phyloP scores from a whole-genome alignment of 2,888 invertebrate species.

The Drosophila mulleri region DNA sequence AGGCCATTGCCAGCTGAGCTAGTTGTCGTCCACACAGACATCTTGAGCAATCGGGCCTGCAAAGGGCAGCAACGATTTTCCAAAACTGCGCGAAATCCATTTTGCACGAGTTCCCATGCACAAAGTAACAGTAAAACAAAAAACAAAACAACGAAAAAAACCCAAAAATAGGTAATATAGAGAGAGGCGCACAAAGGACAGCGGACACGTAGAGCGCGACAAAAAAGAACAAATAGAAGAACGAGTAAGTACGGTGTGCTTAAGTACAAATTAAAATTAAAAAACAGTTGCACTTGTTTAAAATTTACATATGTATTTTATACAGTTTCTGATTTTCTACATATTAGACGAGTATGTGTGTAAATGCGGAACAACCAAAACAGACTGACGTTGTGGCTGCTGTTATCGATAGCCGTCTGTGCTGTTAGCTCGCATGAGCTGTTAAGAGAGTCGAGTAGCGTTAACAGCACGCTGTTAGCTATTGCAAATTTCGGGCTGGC shows the following conservation, averaged over 20 bases:
- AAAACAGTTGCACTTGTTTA: slow-evolving; percentile 28
- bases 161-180: not conserved
- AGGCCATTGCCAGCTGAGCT: slow-evolving; percentile 86
- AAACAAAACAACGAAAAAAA: slow-evolving; percentile 1
- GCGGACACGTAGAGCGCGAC: slow-evolving; percentile 17
- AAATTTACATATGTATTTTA: slow-evolving; percentile 53
- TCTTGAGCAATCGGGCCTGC: slow-evolving; percentile 50
- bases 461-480: slow-evolving; percentile 8
- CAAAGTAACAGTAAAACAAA: slow-evolving; percentile 11
- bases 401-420: slow-evolving; percentile 32
- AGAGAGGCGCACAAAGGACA: slow-evolving; percentile 17
- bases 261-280: slow-evolving; percentile 36
- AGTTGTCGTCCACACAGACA: slow-evolving; percentile 91
- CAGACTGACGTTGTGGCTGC: slow-evolving; percentile 29
- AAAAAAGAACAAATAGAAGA: slow-evolving; percentile 15
- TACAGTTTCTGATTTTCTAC: slow-evolving; percentile 16
- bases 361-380: slow-evolving; percentile 41
- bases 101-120: slow-evolving; percentile 43
- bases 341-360: slow-evolving; percentile 34
- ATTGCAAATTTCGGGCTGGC: slow-evolving; percentile 11
- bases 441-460: slow-evolving; percentile 5
- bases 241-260: slow-evolving; percentile 48
- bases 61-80: slow-evolving; percentile 28
- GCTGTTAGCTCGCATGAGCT: slow-evolving; percentile 15
- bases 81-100: slow-evolving; percentile 41